Evolutionary conservation across 2,888 invertebrate genomes (phyloP).

Genomic region (Lithophane ornitopus): DNA sequence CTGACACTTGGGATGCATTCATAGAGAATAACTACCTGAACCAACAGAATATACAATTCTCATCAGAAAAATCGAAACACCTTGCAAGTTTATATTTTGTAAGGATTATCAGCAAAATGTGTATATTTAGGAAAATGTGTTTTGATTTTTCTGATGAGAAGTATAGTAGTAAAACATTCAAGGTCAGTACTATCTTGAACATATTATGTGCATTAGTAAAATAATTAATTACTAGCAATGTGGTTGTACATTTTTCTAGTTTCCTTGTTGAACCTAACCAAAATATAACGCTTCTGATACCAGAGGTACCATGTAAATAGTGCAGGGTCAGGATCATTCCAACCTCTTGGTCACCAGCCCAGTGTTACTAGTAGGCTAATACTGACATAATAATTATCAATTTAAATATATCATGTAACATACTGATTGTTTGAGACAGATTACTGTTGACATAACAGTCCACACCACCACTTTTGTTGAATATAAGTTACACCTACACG

Average conservation of each 20-base stretch:
- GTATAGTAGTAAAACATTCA: background rate
- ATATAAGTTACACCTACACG: background rate
- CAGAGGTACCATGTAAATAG: background rate
- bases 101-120: no score
- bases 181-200: background rate
- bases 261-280: background rate
- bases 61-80: no score
- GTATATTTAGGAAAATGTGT: no score
- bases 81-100: no score
- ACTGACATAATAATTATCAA: background rate
- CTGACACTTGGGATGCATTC: no score
- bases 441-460: constrained; percentile 16
- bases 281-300: background rate
- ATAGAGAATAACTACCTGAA: no score
- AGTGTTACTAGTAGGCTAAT: constrained; percentile 19
- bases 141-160: no score
- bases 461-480: constrained; percentile 1
- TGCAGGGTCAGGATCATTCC: background rate
- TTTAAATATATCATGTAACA: background rate
- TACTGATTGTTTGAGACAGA: constrained; percentile 9
- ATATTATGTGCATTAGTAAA: background rate
- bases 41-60: no score
- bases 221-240: background rate
- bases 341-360: constrained; percentile 6
- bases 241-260: background rate